Evolutionary conservation across 1,140 invertebrate species (phyloP).

Genomic region (Anthonomus grandis): DNA sequence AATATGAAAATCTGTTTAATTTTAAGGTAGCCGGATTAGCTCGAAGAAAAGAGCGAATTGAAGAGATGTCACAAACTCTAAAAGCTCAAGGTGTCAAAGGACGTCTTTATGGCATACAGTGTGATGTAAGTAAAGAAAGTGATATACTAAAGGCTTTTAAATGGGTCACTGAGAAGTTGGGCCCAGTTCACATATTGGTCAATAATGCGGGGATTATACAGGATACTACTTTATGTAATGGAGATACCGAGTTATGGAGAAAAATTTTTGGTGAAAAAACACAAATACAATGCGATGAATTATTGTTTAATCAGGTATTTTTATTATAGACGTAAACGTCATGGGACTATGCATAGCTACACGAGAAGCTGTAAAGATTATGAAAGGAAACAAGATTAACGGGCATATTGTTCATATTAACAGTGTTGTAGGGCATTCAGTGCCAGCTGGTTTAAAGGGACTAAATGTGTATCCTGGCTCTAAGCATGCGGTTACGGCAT

Average conservation of each 20-base stretch:
- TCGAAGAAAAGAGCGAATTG: conserved; percentile 58
- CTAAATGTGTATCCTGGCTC: conserved; percentile 58
- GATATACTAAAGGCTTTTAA: conserved; percentile 65
- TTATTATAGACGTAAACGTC: conserved; percentile 29
- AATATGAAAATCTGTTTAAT: not conserved
- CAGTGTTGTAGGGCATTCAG: conserved; percentile 44
- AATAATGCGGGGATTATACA: conserved; percentile 59
- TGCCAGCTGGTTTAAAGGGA: conserved; percentile 47
- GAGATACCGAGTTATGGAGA: conserved; percentile 23
- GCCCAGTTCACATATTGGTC: conserved; percentile 65
- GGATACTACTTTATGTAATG: conserved; percentile 17
- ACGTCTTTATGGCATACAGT: conserved; percentile 53
- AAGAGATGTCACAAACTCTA: conserved; percentile 41
- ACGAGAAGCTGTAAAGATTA: conserved; percentile 52
- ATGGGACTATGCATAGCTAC: conserved; percentile 55
- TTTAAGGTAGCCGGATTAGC: conserved; percentile 65
- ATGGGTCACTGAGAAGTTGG: conserved; percentile 58
- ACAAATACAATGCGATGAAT: not conserved
- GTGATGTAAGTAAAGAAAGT: conserved; percentile 64
- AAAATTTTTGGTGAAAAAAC: conserved; percentile 20
- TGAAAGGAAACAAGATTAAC: conserved; percentile 30
- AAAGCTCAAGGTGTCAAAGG: conserved; percentile 38
- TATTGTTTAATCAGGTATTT: not conserved
- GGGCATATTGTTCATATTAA: conserved; percentile 40
- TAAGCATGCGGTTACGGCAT: conserved; percentile 58